Evolutionary conservation across 2,888 invertebrate genomes (phyloP).

Genomic region (Strigamia crassipes): DNA sequence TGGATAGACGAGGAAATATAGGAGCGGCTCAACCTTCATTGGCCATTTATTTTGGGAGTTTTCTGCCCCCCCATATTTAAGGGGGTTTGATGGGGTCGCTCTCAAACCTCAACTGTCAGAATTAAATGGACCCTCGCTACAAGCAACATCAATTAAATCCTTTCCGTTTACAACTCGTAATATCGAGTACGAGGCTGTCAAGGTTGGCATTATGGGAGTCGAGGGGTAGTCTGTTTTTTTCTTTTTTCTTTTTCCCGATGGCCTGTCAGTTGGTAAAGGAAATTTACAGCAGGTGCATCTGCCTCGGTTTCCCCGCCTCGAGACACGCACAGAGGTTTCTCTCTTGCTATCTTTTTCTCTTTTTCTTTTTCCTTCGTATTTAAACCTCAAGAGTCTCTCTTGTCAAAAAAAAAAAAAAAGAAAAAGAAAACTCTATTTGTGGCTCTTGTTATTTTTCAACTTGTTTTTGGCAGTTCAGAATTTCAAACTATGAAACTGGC

Average conservation of each 20-base stretch:
- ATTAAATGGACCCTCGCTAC: slow-evolving; percentile 22
- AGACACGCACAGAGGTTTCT: slow-evolving; percentile 20
- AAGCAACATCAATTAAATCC: slow-evolving; percentile 27
- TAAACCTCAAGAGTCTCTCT: slow-evolving; percentile 33
- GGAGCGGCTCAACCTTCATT: slow-evolving; percentile 42
- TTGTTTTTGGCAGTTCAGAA: neutral
- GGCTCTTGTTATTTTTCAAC: slow-evolving; percentile 22
- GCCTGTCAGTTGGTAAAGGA: slow-evolving; percentile 35
- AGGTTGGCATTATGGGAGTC: slow-evolving; percentile 32
- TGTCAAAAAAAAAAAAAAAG: slow-evolving; percentile 14
- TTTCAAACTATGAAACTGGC: neutral
- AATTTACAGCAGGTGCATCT: slow-evolving; percentile 42
- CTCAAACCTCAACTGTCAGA: slow-evolving; percentile 39
- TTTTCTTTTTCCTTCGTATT: neutral
- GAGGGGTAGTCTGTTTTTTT: slow-evolving; percentile 34
- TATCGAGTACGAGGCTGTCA: slow-evolving; percentile 22
- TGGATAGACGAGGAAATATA: slow-evolving; percentile 28
- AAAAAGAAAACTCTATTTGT: slow-evolving; percentile 17
- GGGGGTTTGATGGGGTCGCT: slow-evolving; percentile 16
- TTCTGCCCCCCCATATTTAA: slow-evolving; percentile 39
- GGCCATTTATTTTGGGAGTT: slow-evolving; percentile 42
- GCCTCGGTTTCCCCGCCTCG: slow-evolving; percentile 37
- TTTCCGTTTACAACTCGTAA: slow-evolving; percentile 25
- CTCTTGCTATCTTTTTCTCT: neutral
- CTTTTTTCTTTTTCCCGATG: slow-evolving; percentile 21